phyloP scores from a whole-genome alignment of 2,113 vertebrate genomes.

The Hystrix cristata region DNA sequence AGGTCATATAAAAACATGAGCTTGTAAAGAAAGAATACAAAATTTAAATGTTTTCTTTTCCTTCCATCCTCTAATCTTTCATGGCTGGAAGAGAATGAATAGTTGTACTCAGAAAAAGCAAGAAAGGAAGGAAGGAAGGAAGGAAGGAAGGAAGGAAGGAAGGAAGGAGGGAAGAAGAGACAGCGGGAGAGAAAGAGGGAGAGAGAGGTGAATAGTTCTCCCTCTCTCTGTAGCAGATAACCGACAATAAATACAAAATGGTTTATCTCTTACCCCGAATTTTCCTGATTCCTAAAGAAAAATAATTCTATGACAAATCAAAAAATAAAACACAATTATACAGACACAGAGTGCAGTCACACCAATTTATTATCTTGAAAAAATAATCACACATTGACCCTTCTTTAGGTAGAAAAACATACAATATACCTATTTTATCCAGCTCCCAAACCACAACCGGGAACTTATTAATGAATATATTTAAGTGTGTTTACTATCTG shows the following conservation, averaged over 20 bases:
- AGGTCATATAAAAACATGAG: constrained; percentile 36
- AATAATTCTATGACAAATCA: constrained; percentile 14
- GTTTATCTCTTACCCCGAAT: background rate
- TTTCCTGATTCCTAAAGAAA: background rate
- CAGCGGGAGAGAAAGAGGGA: background rate
- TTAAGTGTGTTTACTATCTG: constrained; percentile 48
- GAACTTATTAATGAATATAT: background rate
- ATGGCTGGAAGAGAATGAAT: background rate
- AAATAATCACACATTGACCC: background rate
- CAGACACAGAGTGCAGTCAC: background rate
- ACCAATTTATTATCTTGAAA: background rate
- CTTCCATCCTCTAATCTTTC: constrained; percentile 19
- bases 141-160: background rate
- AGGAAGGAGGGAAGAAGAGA: background rate
- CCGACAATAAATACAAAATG: background rate
- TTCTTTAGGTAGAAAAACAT: constrained; percentile 28
- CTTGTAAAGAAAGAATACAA: background rate
- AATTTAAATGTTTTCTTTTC: constrained; percentile 48
- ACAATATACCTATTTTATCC: background rate
- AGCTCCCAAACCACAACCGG: background rate
- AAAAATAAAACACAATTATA: constrained; percentile 50
- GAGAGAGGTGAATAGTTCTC: constrained; percentile 14
- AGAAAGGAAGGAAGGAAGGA: background rate
- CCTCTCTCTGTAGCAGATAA: background rate
- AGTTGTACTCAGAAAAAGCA: background rate